Evolutionary conservation across 2,113 vertebrate genomes (phyloP).

Genomic region (Heptranchias perlo): DNA sequence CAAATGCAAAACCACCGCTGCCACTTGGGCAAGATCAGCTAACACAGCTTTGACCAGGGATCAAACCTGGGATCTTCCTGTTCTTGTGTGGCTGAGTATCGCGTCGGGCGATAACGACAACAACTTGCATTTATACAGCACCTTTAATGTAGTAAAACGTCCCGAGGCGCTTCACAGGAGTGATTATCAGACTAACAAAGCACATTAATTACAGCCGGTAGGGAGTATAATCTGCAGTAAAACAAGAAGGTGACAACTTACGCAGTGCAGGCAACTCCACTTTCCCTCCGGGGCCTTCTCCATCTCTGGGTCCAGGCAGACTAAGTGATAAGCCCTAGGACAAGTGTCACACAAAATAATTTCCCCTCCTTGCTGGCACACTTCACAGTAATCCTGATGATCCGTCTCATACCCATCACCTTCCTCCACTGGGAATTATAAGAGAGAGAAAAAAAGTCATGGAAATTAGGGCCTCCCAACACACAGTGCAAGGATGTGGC

Average conservation of each 20-base stretch:
- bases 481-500: not conserved
- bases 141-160: too few relatives aligned
- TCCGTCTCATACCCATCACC: slow-evolving; percentile 95
- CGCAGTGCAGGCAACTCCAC: slow-evolving; percentile 98
- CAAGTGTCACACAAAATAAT: slow-evolving; percentile 97
- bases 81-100: not conserved
- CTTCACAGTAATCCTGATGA: slow-evolving; percentile 98
- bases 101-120: too few relatives aligned
- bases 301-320: slow-evolving; percentile 92
- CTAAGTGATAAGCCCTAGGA: slow-evolving; percentile 90
- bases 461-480: not conserved
- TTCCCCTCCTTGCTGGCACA: slow-evolving; percentile 96
- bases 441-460: not conserved
- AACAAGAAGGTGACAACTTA: slow-evolving; percentile 55
- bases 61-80: not conserved
- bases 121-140: too few relatives aligned
- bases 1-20: not conserved
- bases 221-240: not conserved
- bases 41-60: not conserved
- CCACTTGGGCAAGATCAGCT: not conserved
- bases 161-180: too few relatives aligned
- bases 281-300: slow-evolving; percentile 94
- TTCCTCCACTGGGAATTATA: slow-evolving; percentile 70
- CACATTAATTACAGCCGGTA: not conserved
- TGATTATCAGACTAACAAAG: not conserved